phyloP scores from a whole-genome alignment of 1,140 invertebrate genomes.

The Plutomurus gul region DNA sequence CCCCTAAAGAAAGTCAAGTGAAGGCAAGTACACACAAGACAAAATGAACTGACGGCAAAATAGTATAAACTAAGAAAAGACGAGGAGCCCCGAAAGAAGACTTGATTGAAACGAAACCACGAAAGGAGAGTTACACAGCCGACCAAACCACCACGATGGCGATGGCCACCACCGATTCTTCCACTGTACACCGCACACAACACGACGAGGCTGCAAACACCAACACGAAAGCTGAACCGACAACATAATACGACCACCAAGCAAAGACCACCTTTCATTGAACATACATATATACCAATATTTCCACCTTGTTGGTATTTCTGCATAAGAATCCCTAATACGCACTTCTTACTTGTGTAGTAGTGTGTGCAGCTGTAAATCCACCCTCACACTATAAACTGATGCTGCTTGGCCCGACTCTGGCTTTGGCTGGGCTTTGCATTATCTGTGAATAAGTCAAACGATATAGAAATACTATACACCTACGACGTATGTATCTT shows the following conservation, averaged over 20 bases:
- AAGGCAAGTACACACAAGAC: neutral
- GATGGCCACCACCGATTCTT: constrained; percentile 22
- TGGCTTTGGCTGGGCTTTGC: too few relatives aligned
- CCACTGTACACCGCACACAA: neutral
- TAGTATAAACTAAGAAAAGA: neutral
- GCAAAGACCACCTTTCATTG: too few relatives aligned
- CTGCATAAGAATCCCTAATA: too few relatives aligned
- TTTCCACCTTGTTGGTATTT: too few relatives aligned
- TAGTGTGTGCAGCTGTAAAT: too few relatives aligned
- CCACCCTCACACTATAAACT: too few relatives aligned
- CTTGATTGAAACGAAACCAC: constrained; percentile 24
- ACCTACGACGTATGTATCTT: neutral
- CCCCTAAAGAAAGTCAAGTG: neutral
- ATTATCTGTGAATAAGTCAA: too few relatives aligned
- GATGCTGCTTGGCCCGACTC: too few relatives aligned
- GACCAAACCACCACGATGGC: neutral
- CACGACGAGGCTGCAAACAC: neutral
- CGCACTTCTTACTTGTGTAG: too few relatives aligned
- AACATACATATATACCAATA: too few relatives aligned
- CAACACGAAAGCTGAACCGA: neutral
- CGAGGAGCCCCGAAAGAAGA: neutral
- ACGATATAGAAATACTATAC: too few relatives aligned
- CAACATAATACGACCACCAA: neutral
- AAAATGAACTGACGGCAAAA: neutral
- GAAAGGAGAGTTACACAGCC: neutral